Conservation (phyloP, 2,888 invertebrate species). For the Cephus pulcher region DNA sequence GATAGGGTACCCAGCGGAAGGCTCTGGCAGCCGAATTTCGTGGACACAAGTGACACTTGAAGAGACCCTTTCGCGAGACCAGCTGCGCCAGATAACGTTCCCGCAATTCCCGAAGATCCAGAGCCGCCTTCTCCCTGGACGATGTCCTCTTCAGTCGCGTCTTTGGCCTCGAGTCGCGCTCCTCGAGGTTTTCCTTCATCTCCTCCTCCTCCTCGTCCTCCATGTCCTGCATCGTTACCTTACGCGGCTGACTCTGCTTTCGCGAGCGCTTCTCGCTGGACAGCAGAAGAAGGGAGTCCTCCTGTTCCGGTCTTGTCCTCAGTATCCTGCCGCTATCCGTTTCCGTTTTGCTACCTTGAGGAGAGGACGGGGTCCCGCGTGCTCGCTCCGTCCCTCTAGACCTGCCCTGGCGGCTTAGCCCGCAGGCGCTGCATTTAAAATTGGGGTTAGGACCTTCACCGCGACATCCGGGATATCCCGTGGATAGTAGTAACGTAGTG, state of each 20-base stretch:
- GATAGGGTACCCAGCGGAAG: constrained; percentile 63
- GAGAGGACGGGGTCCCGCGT: constrained; percentile 36
- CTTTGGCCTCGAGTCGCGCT: background rate
- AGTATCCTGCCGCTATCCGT: constrained; percentile 26
- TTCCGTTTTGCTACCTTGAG: constrained; percentile 23
- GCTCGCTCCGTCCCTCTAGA: constrained; percentile 31
- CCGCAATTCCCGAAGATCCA: constrained; percentile 46
- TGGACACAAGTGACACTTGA: constrained; percentile 53
- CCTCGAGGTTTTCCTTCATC: constrained; percentile 7
- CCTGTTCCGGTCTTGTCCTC: constrained; percentile 24
- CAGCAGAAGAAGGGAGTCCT: background rate
- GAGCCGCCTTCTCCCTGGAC: constrained; percentile 1
- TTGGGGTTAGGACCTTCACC: constrained; percentile 7
- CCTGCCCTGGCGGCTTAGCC: constrained; percentile 29
- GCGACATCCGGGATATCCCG: constrained; percentile 1
- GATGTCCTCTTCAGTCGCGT: constrained; percentile 3
- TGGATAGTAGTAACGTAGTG: constrained; percentile 49
- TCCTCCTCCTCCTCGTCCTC: constrained; percentile 31
- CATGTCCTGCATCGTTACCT: constrained; percentile 55
- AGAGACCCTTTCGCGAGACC: constrained; percentile 55
- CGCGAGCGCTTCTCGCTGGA: constrained; percentile 61
- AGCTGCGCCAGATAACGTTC: constrained; percentile 63
- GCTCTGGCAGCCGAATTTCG: constrained; percentile 62
- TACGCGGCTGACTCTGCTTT: constrained; percentile 69
- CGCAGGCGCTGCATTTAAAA: constrained; percentile 18